Percentiles rank a stretch among this genome's conserved stretches.
Evolutionary conservation across 1,140 invertebrate genomes (phyloP).

Genomic region (Venustaconcha ellipsiformis): DNA sequence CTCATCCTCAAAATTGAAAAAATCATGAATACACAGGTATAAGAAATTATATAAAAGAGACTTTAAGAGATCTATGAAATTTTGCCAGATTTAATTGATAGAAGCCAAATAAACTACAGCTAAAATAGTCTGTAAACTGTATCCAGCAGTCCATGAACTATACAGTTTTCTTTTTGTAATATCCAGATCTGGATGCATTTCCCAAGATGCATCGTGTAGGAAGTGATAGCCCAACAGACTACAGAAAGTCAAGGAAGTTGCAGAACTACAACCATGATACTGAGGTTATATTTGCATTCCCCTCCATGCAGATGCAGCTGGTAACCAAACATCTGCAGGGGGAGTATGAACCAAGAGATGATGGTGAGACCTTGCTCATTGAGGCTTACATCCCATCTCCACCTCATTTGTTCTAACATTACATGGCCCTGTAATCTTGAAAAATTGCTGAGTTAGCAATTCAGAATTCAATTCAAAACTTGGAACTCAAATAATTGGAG

Average conservation of each 20-base stretch:
- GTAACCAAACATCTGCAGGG: conserved; percentile 87
- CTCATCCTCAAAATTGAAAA: no score
- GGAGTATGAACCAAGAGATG: conserved; percentile 54
- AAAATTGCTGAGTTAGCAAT: no score
- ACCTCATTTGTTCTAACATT: background rate
- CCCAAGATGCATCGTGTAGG: conserved; percentile 84
- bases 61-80: no score
- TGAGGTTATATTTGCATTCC: conserved; percentile 96
- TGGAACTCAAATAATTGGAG: no score
- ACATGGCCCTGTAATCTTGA: no score
- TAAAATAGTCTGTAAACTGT: no score
- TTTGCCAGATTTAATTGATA: no score
- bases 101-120: no score
- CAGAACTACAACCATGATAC: conserved; percentile 89
- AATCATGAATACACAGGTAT: no score
- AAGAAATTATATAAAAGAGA: no score
- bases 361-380: conserved; percentile 44
- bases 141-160: background rate
- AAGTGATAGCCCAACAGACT: conserved; percentile 57
- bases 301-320: conserved; percentile 90
- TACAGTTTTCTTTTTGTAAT: conserved; percentile 11
- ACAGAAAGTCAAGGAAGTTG: conserved; percentile 52
- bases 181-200: conserved; percentile 80
- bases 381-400: background rate
- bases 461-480: no score